phyloP scores from a whole-genome alignment of 2,888 invertebrate genomes.

The Endomychus coccineus region DNA sequence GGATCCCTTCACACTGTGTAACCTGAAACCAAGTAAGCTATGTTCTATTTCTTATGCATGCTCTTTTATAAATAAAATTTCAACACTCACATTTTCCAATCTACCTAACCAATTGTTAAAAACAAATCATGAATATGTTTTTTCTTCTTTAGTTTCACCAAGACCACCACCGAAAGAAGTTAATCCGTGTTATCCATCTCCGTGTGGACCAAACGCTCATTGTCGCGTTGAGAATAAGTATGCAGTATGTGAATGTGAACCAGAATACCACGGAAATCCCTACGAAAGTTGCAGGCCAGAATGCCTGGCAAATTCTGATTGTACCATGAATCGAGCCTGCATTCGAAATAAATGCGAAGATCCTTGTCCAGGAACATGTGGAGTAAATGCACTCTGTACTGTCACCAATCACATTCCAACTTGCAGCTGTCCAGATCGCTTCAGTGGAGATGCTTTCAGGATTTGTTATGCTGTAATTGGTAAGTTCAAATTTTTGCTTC shows the following conservation, averaged over 20 bases:
- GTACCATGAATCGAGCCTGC: constrained; percentile 72
- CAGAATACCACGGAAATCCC: constrained; percentile 67
- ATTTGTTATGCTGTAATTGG: constrained; percentile 41
- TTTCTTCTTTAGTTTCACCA: constrained; percentile 33
- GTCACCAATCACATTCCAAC: constrained; percentile 60
- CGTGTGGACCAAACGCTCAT: constrained; percentile 73
- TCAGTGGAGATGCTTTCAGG: constrained; percentile 50
- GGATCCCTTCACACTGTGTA: constrained; percentile 58
- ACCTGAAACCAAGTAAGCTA: constrained; percentile 50
- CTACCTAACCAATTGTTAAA: too few species aligned
- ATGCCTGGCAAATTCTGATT: constrained; percentile 79
- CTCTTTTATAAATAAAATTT: too few species aligned
- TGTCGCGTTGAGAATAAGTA: constrained; percentile 64
- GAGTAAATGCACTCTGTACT: constrained; percentile 72
- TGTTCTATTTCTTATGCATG: too few species aligned
- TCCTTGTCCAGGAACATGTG: constrained; percentile 78
- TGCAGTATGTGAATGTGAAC: constrained; percentile 67
- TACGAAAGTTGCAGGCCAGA: constrained; percentile 74
- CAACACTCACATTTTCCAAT: too few species aligned
- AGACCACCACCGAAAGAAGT: constrained; percentile 40
- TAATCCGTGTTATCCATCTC: constrained; percentile 74
- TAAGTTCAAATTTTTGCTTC: constrained; percentile 25
- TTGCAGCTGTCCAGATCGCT: constrained; percentile 51
- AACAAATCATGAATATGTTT: not conserved
- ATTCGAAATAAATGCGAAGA: constrained; percentile 77